These are phyloP conservation scores for Cotesia typhae DNA, from an alignment of 1,140 invertebrate species.

Conservation along the genomic window DNA sequence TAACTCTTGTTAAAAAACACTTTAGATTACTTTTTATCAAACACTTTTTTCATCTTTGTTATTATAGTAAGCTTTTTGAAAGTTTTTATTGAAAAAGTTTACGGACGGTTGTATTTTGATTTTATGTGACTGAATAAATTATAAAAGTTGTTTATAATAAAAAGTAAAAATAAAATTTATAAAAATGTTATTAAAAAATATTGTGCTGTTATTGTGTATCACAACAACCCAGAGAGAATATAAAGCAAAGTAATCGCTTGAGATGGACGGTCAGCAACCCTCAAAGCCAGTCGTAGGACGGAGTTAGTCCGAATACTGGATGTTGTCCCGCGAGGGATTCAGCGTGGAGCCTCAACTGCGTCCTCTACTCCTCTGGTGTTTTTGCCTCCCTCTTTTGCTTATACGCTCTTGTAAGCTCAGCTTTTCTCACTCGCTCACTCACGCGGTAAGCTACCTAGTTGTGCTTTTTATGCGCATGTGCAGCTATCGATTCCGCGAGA, in stretches of 20 bases:
- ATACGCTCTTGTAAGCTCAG: slow-evolving; percentile 23
- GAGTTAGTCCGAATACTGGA: slow-evolving; percentile 56
- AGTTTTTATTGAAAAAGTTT: slow-evolving; percentile 10
- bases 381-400: slow-evolving; percentile 32
- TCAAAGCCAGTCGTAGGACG: slow-evolving; percentile 46
- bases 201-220: too few relatives aligned
- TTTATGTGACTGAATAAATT: not conserved
- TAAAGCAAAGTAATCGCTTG: slow-evolving; percentile 9
- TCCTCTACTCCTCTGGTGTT: slow-evolving; percentile 30
- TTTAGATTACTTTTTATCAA: slow-evolving; percentile 22
- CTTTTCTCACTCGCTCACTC: slow-evolving; percentile 15
- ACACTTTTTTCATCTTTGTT: slow-evolving; percentile 29
- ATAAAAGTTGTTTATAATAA: not conserved
- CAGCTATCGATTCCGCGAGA: slow-evolving; percentile 60
- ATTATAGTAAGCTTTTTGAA: slow-evolving; percentile 14
- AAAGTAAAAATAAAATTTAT: too few relatives aligned
- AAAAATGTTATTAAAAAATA: too few relatives aligned
- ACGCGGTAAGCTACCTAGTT: slow-evolving; percentile 35
- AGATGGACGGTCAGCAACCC: slow-evolving; percentile 33
- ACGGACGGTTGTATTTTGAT: slow-evolving; percentile 28
- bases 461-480: slow-evolving; percentile 55
- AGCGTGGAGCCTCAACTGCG: slow-evolving; percentile 54
- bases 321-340: slow-evolving; percentile 59
- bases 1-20: not conserved
- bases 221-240: not conserved